Base-by-base conservation (phyloP, 1,140 invertebrate genomes). In the Macrocentrus cingulum region DNA sequence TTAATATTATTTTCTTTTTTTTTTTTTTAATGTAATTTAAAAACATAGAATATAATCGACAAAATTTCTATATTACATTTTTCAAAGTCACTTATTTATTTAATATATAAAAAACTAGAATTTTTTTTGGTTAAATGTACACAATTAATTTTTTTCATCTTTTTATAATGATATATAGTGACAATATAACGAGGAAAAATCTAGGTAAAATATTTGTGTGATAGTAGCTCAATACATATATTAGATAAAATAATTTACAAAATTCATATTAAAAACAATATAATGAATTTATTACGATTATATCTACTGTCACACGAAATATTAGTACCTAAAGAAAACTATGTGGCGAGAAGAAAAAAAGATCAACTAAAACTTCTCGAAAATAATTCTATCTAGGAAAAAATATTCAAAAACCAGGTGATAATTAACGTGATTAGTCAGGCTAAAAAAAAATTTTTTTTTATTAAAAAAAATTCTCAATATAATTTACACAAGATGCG, bases 41-140 rank as follows among this genome's bases (percentile, higher is more conserved):
- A 9, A 44, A 11, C 15, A 19, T 16, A 44, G 42, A 20, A 19
- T 11, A 44, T 19, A 2, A 8, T 19, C n/a, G 29, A 22, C 23
- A n/a, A 34, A 9, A 36, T 50, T 50, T 15, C 13, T 16, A 15
- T 18, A 5, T 29, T 29, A 29, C 25, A 29, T 5, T 9, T 29
- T 4, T 29, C n/a, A n/a, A n/a, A 29, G 25, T 29, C 25, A n/a
- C n/a, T n/a, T n/a, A n/a, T n/a, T 59, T 42, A 1, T 65, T 69
- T 77, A 76, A 67, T 71, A 77, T 77, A 72, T 79, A 77, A 74
- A 79, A 79, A 79, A 79, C 74, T 79, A 77, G 72, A 75, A 67
- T 72, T 75, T 77, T 74, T 75, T n/a, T n/a, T n/a, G 60, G 71
- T 79, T 74, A 76, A 69, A 75, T 71, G 46, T 71, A 69, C 67